These are phyloP conservation scores for Coluber constrictor DNA, from an alignment of 2,797 vertebrate species.

Conservation along the genomic window DNA sequence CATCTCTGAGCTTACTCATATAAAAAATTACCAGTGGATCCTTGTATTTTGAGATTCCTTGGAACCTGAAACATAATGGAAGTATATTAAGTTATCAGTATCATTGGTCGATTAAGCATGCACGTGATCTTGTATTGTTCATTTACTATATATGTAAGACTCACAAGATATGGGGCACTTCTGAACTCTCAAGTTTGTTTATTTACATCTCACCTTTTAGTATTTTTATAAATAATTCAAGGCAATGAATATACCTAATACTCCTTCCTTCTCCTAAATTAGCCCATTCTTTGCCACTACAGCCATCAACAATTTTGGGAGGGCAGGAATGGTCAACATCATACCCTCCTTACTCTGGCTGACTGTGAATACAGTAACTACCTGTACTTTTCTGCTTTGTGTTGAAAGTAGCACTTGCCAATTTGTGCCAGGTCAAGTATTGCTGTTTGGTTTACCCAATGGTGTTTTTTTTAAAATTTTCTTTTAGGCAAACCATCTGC, in stretches of 20 bases:
- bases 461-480: not conserved
- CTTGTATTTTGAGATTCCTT: not conserved
- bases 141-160: not conserved
- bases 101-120: not conserved
- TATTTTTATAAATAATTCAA: not conserved
- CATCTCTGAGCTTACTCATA: not conserved
- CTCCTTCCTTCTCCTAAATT: not conserved
- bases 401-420: not conserved
- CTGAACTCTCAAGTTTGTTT: not conserved
- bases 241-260: not conserved
- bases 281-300: not conserved
- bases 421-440: not conserved
- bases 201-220: not conserved
- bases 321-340: not conserved
- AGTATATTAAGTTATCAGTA: not conserved
- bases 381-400: not conserved
- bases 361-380: not conserved
- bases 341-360: not conserved
- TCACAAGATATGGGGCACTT: not conserved
- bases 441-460: not conserved
- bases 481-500: not conserved
- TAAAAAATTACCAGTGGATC: too few relatives aligned
- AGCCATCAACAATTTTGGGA: not conserved
- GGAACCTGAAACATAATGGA: not conserved
- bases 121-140: not conserved